phyloP scores from a whole-genome alignment of 2,113 vertebrate species.

The Tor tambroides region DNA sequence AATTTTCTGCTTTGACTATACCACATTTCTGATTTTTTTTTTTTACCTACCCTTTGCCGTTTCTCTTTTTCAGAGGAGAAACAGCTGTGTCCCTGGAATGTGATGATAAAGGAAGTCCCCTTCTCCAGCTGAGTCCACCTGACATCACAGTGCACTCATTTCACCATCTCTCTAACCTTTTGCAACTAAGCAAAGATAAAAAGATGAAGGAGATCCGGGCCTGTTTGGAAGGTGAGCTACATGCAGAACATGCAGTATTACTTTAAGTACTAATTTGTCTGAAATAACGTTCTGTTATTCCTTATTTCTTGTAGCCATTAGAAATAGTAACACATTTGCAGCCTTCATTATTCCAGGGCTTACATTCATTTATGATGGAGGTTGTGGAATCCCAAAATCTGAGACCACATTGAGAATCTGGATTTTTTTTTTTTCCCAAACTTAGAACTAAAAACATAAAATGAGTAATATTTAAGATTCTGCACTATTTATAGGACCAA shows the following conservation, averaged over 20 bases:
- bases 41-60: neutral
- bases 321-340: neutral
- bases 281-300: neutral
- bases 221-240: conserved; percentile 86
- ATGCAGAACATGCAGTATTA: neutral
- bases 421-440: neutral
- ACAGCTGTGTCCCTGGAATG: conserved; percentile 78
- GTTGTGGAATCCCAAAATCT: neutral
- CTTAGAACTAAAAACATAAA: neutral
- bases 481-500: neutral
- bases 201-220: conserved; percentile 79
- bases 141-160: conserved; percentile 79
- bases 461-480: neutral
- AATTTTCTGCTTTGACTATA: no score
- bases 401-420: neutral
- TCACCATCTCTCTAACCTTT: conserved; percentile 78
- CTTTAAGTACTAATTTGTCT: neutral
- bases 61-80: conserved; percentile 69
- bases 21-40: neutral
- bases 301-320: neutral
- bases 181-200: conserved; percentile 70
- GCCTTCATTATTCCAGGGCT: conserved; percentile 5
- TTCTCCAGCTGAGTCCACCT: conserved; percentile 77
- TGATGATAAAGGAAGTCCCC: conserved; percentile 73
- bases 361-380: neutral